phyloP scores from a whole-genome alignment of 2,888 invertebrate genomes.

The Romanomermis culicivorax region DNA sequence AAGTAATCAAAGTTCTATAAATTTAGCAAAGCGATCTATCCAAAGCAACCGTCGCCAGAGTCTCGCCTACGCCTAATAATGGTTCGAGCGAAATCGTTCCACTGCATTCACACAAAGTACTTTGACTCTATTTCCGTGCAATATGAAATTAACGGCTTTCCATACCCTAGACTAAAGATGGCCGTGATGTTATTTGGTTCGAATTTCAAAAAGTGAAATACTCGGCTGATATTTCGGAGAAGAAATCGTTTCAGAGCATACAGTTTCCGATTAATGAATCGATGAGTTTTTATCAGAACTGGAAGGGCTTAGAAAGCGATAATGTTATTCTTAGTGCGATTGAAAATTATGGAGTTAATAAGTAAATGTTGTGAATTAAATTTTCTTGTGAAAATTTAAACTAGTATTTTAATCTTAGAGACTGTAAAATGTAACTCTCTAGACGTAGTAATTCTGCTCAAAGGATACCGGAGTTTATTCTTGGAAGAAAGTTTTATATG shows the following conservation, averaged over 20 bases:
- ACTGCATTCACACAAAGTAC: constrained; percentile 38
- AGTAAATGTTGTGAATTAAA: too few relatives aligned
- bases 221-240: constrained; percentile 54
- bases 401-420: too few relatives aligned
- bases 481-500: not conserved
- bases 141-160: too few relatives aligned
- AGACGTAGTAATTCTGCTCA: not conserved
- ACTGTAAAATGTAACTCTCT: too few relatives aligned
- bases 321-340: constrained; percentile 50
- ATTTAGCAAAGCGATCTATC: too few relatives aligned
- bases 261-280: constrained; percentile 52
- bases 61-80: constrained; percentile 87
- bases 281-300: constrained; percentile 33
- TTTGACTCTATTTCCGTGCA: too few relatives aligned
- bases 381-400: too few relatives aligned
- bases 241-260: constrained; percentile 54
- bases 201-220: constrained; percentile 95
- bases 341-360: constrained; percentile 67
- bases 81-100: constrained; percentile 79
- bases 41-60: constrained; percentile 67
- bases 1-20: too few relatives aligned
- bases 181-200: constrained; percentile 46
- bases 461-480: not conserved
- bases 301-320: constrained; percentile 70
- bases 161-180: constrained; percentile 30